Evolutionary conservation across 1,140 invertebrate species (phyloP), one percentile per base, ranked within the genome.

Genomic region (Cryptotermes secundus): DNA sequence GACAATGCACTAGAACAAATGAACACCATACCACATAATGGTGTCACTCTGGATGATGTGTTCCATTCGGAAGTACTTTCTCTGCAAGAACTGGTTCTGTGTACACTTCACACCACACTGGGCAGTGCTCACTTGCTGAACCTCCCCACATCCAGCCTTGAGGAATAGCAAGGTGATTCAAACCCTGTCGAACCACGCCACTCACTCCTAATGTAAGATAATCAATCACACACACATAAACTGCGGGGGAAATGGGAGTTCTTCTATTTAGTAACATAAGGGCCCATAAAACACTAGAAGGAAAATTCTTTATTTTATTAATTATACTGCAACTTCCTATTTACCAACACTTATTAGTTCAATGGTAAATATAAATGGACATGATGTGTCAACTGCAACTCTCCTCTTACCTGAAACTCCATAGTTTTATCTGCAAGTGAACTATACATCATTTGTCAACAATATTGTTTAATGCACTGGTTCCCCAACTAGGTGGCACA

Each of bases 131-230:
- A 36, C 94, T 95, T 3, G 93, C 94, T 16, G 93, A 90, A 3
- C 96, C 96, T 53, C 95, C 95, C 95, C 95, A 96, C 31, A 91
- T 92, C 96, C 96, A 96, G 19, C 95, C 95, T 72, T 93, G 91
- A 3, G 96, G 95, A 83, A 96, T 96, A 59, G 94, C 94, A n/a
- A 96, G 89, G 88, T 95, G 95, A 84, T 91, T 93, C 36, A 96
- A 89, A 0, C 95, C 95, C 35, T 93, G 91, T 35, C 91, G 90
- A 53, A 96, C 90, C n/a, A 94, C 90, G 34, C 93, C 93, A 49
- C 90, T 91, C 45, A 92, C 88, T 26, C 93, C 94, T 91, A 90
- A 14, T 24, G 53, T 4, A 83, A 59, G 34, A 35, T n/a, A n/a
- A n/a, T n/a, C n/a, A n/a, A n/a, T 38, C 12, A 53, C 42, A 82